Conservation (phyloP, 1,140 invertebrate genomes). For the Polypedilum pembai region DNA sequence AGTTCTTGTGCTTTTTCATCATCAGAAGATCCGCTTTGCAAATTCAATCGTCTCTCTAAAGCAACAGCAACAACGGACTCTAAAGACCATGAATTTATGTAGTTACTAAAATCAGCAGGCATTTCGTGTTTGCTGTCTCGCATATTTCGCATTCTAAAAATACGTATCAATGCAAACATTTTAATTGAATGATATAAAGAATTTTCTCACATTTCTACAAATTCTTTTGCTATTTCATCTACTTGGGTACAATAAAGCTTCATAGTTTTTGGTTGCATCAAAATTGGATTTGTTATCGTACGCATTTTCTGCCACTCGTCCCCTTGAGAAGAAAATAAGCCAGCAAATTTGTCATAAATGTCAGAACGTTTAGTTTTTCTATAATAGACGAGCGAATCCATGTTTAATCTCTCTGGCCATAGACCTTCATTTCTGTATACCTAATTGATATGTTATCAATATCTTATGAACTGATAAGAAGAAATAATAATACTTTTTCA, state of each 20-base stretch:
- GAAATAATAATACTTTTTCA: slow-evolving; percentile 31
- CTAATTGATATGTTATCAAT: background rate
- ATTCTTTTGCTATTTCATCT: background rate
- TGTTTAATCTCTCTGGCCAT: slow-evolving; percentile 29
- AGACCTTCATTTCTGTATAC: slow-evolving; percentile 21
- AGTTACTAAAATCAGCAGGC: slow-evolving; percentile 48
- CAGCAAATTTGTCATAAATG: background rate
- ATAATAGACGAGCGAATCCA: slow-evolving; percentile 29
- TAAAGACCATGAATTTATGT: slow-evolving; percentile 57
- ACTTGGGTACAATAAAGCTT: background rate
- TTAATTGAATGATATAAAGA: too few relatives aligned
- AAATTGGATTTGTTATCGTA: background rate
- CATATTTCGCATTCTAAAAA: slow-evolving; percentile 45
- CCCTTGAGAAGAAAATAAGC: background rate
- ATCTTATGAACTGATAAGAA: background rate
- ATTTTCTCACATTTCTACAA: background rate
- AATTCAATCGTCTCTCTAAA: slow-evolving; percentile 56
- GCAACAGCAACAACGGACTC: slow-evolving; percentile 59
- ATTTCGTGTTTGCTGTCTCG: slow-evolving; percentile 48
- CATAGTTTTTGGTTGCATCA: background rate
- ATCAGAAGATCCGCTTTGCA: slow-evolving; percentile 44
- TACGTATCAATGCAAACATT: too few relatives aligned
- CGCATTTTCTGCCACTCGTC: too few relatives aligned
- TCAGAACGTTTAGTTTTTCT: background rate
- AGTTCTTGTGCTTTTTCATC: background rate